Evolutionary conservation across 2,113 vertebrate genomes (phyloP), one percentile per base, ranked within the genome.

Genomic region (Rhinolophus ferrumequinum): DNA sequence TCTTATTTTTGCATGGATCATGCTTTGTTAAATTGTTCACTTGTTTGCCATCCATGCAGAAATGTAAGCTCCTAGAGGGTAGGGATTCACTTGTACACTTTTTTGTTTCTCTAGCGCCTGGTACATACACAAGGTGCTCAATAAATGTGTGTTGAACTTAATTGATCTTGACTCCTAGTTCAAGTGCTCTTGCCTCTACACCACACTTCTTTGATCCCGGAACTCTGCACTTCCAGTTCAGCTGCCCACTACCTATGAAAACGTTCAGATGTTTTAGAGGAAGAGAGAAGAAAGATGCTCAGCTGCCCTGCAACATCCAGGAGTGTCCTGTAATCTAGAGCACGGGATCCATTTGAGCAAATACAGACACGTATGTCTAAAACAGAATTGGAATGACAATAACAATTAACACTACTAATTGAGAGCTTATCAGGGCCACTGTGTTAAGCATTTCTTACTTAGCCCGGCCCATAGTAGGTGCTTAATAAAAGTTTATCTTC

Each of bases 131-230:
- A 92, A 33, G 76, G 89, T 82, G 83, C 47, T 75, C 56, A 92
- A 75, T 88, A 92, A 95, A 95, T 75, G 38, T 38, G 24, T 66
- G 47, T 58, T 92, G 67, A 89, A 66, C 69, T 82, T 47, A 92
- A 58, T 47, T 88, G 56, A 81, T 30, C 75, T 75, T 19, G 75
- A 18, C 66, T 87, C 22, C 24, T 56, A 24, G 18, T 87, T 56
- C 24, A 56, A 86, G 1, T 18, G 50, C 47, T 73, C 19, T 44
- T 80, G 80, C 18, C 35, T 50, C 47, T 9, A 19, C 2, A 41
- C 47, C 47, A 47, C 47, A 10, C n/a, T 33, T 72, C 66, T 92
- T 44, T 87, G 56, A 60, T 33, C 56, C 38, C 2, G 3, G 73
- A 72, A 75, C 80, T 50, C 30, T 64, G 35, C 24, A 81, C 8